Conservation (phyloP, 2,113 vertebrate genomes). For the Carlito syrichta region DNA sequence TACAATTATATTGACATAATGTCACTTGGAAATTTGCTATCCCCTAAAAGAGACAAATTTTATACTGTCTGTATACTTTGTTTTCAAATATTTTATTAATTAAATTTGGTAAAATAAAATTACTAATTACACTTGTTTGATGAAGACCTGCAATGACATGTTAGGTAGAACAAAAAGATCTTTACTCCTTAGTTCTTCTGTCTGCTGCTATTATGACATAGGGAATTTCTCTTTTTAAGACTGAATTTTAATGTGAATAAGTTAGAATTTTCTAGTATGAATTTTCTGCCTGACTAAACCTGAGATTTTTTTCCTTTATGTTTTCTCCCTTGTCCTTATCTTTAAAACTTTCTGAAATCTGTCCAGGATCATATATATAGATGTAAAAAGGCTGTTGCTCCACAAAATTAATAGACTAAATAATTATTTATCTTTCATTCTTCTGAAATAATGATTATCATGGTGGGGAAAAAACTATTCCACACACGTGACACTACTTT, state of each 20-base stretch:
- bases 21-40: neutral
- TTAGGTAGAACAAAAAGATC: neutral
- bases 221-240: neutral
- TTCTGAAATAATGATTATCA: neutral
- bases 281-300: neutral
- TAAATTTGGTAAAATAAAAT: constrained; percentile 21
- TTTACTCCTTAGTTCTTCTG: neutral
- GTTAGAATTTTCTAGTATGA: neutral
- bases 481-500: neutral
- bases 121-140: neutral
- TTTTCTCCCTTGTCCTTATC: neutral
- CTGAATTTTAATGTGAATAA: neutral
- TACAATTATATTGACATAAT: neutral
- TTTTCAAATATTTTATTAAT: constrained; percentile 28
- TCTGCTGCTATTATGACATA: neutral
- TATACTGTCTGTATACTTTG: neutral
- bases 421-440: neutral
- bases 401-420: constrained; percentile 8
- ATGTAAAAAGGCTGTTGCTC: neutral
- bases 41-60: neutral
- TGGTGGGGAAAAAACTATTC: neutral
- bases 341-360: neutral
- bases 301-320: neutral
- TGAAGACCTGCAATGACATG: neutral
- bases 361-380: neutral